These are phyloP conservation scores for Cynocephalus volans DNA, from an alignment of 2,113 vertebrate genomes.

Conservation along the genomic window DNA sequence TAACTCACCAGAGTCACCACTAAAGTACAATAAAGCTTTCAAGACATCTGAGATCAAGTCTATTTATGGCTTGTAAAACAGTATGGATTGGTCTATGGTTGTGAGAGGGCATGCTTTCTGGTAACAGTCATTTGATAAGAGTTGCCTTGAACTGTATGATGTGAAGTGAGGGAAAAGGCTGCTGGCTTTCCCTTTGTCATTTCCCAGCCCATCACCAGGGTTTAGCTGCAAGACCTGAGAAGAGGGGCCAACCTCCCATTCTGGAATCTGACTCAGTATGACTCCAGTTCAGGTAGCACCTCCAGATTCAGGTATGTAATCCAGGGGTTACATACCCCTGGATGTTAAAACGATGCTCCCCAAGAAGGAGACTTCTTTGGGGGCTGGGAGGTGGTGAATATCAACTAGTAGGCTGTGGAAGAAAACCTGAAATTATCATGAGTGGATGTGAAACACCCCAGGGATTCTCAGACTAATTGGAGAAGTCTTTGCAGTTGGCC, in stretches of 20 bases:
- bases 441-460: neutral
- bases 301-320: too few species aligned
- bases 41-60: slow-evolving; percentile 41
- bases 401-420: neutral
- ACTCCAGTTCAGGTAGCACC: neutral
- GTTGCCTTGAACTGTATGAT: neutral
- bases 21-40: slow-evolving; percentile 17
- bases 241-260: neutral
- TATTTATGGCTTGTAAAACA: neutral
- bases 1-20: neutral
- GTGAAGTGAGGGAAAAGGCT: neutral
- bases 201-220: neutral
- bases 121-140: neutral
- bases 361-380: neutral
- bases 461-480: neutral
- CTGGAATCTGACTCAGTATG: neutral
- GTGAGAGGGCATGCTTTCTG: neutral
- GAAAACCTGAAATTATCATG: slow-evolving; percentile 3
- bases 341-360: too few species aligned
- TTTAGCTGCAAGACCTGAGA: neutral
- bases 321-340: neutral
- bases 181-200: neutral
- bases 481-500: neutral
- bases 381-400: neutral
- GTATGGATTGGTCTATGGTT: neutral